Evolutionary conservation across 2,888 invertebrate genomes (phyloP).

Genomic region (Eupeodes latifasciatus): DNA sequence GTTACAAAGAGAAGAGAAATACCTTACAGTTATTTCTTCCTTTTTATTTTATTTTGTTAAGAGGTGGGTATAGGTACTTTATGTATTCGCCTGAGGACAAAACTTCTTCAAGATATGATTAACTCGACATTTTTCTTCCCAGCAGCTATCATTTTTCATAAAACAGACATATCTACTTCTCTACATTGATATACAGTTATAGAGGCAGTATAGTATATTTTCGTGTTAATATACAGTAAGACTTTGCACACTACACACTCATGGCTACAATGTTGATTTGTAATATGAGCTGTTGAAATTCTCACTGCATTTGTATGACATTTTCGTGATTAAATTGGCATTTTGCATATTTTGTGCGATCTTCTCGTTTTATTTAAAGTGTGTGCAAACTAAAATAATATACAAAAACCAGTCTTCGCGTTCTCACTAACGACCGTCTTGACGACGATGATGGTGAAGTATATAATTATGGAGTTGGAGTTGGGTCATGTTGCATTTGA

Average conservation of each 20-base stretch:
- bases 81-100: slow-evolving; percentile 29
- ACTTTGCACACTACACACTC: neutral
- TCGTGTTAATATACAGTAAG: slow-evolving; percentile 30
- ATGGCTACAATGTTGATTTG: slow-evolving; percentile 13
- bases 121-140: slow-evolving; percentile 56
- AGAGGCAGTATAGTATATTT: slow-evolving; percentile 16
- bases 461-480: neutral
- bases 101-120: slow-evolving; percentile 59
- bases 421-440: neutral
- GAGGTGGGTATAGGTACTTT: slow-evolving; percentile 2
- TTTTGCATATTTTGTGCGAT: slow-evolving; percentile 45
- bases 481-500: slow-evolving; percentile 26
- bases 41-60: neutral
- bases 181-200: neutral
- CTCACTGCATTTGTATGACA: slow-evolving; percentile 63
- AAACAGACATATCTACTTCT: neutral
- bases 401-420: neutral
- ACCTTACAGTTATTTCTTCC: neutral
- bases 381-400: neutral
- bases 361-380: slow-evolving; percentile 9
- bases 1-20: neutral
- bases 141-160: slow-evolving; percentile 68
- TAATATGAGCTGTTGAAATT: slow-evolving; percentile 50
- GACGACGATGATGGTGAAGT: neutral
- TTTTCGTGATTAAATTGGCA: slow-evolving; percentile 64